phyloP scores from a whole-genome alignment of 2,888 invertebrate genomes.

The Baronia brevicornis region DNA sequence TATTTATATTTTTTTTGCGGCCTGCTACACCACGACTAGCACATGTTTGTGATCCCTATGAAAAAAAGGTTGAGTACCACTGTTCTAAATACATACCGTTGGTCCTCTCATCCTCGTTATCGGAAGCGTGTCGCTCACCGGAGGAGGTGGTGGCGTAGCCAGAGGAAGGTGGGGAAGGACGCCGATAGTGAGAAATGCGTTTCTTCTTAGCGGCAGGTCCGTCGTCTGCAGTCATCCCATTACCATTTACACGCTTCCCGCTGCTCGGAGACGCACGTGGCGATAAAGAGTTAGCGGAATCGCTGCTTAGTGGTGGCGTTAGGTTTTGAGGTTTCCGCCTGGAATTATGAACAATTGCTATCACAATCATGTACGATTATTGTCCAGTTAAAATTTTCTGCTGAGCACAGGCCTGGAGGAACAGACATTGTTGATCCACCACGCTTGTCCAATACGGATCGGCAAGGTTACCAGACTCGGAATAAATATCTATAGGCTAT shows the following conservation, averaged over 20 bases:
- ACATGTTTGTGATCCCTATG: too few relatives aligned
- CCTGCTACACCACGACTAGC: too few relatives aligned
- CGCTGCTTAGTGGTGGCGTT: slow-evolving; percentile 91
- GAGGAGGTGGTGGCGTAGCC: slow-evolving; percentile 57
- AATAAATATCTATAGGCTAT: too few relatives aligned
- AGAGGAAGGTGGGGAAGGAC: slow-evolving; percentile 68
- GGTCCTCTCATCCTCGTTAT: slow-evolving; percentile 68
- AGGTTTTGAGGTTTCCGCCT: slow-evolving; percentile 93
- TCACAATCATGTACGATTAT: too few relatives aligned
- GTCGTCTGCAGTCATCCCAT: slow-evolving; percentile 82
- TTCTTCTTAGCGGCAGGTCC: slow-evolving; percentile 81
- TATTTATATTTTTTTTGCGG: not conserved
- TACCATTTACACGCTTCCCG: slow-evolving; percentile 56
- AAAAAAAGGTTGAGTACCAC: too few relatives aligned
- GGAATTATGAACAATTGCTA: slow-evolving; percentile 23
- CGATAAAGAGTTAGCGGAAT: slow-evolving; percentile 89
- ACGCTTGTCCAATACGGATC: too few relatives aligned
- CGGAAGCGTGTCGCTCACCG: slow-evolving; percentile 70
- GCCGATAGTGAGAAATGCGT: slow-evolving; percentile 87
- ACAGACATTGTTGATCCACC: too few relatives aligned
- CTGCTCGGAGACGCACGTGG: slow-evolving; percentile 76
- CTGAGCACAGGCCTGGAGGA: too few relatives aligned
- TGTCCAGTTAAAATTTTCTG: too few relatives aligned
- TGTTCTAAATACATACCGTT: slow-evolving; percentile 27
- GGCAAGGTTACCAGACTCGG: too few relatives aligned